Evolutionary conservation across 2,113 vertebrate species (phyloP), one percentile per base, ranked within the genome.

Genomic region (Cephalophus harveyi): DNA sequence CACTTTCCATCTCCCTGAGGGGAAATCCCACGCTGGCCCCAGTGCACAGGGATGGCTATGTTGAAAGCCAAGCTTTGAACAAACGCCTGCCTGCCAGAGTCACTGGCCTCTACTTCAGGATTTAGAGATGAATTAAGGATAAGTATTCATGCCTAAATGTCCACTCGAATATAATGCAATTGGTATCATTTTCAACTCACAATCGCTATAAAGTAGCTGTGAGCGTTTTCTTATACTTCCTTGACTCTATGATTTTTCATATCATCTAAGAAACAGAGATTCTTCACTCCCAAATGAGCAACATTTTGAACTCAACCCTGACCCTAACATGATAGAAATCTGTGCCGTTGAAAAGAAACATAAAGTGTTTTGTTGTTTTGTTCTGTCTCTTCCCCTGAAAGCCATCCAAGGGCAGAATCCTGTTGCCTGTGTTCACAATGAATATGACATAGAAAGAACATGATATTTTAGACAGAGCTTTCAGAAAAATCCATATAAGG

Each of bases 401-500:
- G 94, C 94, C 91, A 74, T 98, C 98, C 98, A 98, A 98, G 97
- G 98, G 97, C 97, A 98, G 79, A 97, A 96, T 97, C 97, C 94
- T 98, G 94, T 98, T 97, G 95, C 97, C 92, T 98, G 93, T 82
- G 82, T 90, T 97, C 97, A 96, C 96, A 97, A 97, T 76, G 96
- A 97, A 94, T 88, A 95, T 40, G 76, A 97, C 96, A 97, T 48
- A 96, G 97, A 98, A 97, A 97, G 96, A 97, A 92, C 74, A 89
- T 92, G 94, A 94, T 91, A 98, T 98, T 98, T 98, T 94, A 98
- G 94, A 98, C 97, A 97, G 93, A 90, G 95, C 74, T 92, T 97
- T 98, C 93, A 96, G 93, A 98, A 98, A 97, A 96, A 96, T 97
- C 98, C 98, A 98, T 98, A 98, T 98, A 98, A 98, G 98, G 98